Evolutionary conservation across 64 coral and sea anemone species (phyloP).

Genomic region (Platygyra sinensis): DNA sequence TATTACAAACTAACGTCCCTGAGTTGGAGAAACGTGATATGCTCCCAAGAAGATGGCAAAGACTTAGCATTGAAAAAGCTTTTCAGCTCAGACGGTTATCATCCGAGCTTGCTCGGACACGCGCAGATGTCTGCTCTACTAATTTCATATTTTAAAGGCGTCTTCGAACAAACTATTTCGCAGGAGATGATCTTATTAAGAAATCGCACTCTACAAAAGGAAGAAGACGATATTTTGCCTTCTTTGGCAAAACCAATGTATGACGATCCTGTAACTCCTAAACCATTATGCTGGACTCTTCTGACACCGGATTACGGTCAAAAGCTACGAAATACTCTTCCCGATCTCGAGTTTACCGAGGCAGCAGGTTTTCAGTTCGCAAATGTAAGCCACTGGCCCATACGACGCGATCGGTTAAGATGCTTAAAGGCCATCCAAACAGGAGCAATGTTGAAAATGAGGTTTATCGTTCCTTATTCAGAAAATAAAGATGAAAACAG

Average conservation of each 20-base stretch:
- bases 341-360: slow-evolving; percentile 64
- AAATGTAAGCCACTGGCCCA: slow-evolving; percentile 84
- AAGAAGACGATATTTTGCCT: not conserved
- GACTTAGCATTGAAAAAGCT: slow-evolving; percentile 45
- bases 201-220: not conserved
- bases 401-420: slow-evolving; percentile 81
- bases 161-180: slow-evolving; percentile 80
- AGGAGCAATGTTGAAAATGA: slow-evolving; percentile 71
- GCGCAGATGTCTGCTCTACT: slow-evolving; percentile 85
- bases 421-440: slow-evolving; percentile 83
- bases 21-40: slow-evolving; percentile 93
- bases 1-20: slow-evolving; percentile 93
- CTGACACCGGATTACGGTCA: slow-evolving; percentile 79
- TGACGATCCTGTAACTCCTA: slow-evolving; percentile 56
- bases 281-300: slow-evolving; percentile 91
- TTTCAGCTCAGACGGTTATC: slow-evolving; percentile 92
- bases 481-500: not conserved
- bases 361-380: slow-evolving; percentile 73
- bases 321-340: slow-evolving; percentile 65
- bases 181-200: slow-evolving; percentile 35
- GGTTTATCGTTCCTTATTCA: slow-evolving; percentile 46
- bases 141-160: slow-evolving; percentile 85
- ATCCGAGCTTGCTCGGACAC: slow-evolving; percentile 92
- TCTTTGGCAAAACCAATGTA: slow-evolving; percentile 63
- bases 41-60: slow-evolving; percentile 45